These are phyloP conservation scores for Pollenia griseotomentosa DNA, from an alignment of 2,888 invertebrate species.

Conservation along the genomic window DNA sequence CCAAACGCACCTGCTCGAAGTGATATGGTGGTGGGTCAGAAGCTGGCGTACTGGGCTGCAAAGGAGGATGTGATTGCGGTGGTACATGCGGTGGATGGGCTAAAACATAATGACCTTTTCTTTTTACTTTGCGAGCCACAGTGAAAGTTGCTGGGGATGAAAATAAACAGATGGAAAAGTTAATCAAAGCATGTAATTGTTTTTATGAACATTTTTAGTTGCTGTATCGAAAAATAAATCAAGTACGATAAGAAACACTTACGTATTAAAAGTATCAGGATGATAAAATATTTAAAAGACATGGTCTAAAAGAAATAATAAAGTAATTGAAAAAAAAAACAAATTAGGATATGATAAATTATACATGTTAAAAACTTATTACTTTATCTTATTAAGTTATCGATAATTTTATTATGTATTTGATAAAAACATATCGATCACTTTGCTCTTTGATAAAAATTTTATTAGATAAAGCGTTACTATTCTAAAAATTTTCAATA, in stretches of 20 bases:
- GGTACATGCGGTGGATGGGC: slow-evolving; percentile 44
- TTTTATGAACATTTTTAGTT: no score
- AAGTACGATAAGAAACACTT: slow-evolving; percentile 2
- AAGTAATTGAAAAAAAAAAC: no score
- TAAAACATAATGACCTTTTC: slow-evolving; percentile 64
- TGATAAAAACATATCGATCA: no score
- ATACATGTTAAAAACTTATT: neutral
- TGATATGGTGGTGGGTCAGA: slow-evolving; percentile 76
- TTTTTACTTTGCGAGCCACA: slow-evolving; percentile 71
- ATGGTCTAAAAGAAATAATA: slow-evolving; percentile 44
- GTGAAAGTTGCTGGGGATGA: slow-evolving; percentile 35
- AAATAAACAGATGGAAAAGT: neutral
- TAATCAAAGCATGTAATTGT: no score
- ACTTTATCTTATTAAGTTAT: no score
- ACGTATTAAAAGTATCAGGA: slow-evolving; percentile 55
- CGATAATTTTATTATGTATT: no score
- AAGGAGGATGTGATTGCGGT: neutral
- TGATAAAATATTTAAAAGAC: slow-evolving; percentile 9
- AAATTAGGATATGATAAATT: neutral
- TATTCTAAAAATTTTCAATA: neutral
- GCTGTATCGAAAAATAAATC: no score
- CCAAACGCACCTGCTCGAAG: slow-evolving; percentile 78
- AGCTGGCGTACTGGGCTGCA: slow-evolving; percentile 4
- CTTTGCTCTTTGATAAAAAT: no score
- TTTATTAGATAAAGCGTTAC: no score